Conservation (phyloP, 2,797 vertebrate genomes). For the Artibeus jamaicensis region DNA sequence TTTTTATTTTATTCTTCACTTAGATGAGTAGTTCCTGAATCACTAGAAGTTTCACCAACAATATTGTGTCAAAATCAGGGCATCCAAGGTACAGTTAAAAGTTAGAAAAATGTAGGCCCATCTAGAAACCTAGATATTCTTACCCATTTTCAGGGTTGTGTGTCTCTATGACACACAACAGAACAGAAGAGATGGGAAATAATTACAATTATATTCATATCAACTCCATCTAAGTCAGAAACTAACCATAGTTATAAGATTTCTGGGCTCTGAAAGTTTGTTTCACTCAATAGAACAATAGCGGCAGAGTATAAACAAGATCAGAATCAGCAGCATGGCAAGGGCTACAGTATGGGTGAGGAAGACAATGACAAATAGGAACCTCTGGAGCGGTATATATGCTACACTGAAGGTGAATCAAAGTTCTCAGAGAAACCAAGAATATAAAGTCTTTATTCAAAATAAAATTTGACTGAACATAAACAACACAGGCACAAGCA, state of each 20-base stretch:
- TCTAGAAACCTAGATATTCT: neutral
- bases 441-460: neutral
- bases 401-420: neutral
- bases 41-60: neutral
- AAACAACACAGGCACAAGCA: neutral
- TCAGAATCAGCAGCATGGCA: accelerated
- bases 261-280: neutral
- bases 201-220: neutral
- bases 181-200: neutral
- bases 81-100: neutral
- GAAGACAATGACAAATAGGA: neutral
- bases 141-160: neutral
- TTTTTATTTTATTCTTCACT: neutral
- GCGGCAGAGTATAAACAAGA: neutral
- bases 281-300: neutral
- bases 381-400: neutral
- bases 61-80: neutral
- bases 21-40: neutral
- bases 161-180: neutral
- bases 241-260: neutral
- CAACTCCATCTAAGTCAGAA: neutral
- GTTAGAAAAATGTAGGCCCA: neutral
- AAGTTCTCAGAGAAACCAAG: neutral
- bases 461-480: neutral
- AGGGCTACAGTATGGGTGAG: neutral